phyloP scores from a whole-genome alignment of 2,797 vertebrate species.

The Eulemur coronatus region DNA sequence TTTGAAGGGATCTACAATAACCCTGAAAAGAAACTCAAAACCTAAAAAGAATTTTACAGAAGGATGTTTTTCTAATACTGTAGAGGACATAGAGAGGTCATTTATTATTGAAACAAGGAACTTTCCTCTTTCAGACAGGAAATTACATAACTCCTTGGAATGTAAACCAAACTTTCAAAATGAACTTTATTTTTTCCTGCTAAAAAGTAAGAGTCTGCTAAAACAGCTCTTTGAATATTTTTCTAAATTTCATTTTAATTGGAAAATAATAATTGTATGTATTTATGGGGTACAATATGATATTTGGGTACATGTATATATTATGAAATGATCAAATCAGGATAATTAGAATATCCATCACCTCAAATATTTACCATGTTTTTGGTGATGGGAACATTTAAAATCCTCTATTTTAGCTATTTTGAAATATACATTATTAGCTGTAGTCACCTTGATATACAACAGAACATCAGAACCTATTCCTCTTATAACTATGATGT shows the following conservation, averaged over 20 bases:
- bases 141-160: constrained; percentile 52
- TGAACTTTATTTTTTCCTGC: not conserved
- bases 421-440: not conserved
- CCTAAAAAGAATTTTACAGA: constrained; percentile 39
- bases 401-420: not conserved
- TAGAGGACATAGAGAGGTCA: not conserved
- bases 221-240: not conserved
- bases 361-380: not conserved
- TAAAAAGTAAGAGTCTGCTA: not conserved
- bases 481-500: not conserved
- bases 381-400: not conserved
- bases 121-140: constrained; percentile 42
- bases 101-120: constrained; percentile 53
- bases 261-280: not conserved
- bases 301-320: not conserved
- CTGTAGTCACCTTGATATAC: not conserved
- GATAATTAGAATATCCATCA: not conserved
- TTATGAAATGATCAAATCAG: not conserved
- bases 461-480: not conserved
- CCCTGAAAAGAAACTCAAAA: not conserved
- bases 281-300: not conserved
- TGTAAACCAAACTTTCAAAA: constrained; percentile 54
- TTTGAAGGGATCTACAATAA: not conserved
- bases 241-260: not conserved
- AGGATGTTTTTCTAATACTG: constrained; percentile 50